Evolutionary conservation across 2,113 vertebrate genomes (phyloP).

Genomic region (Anolis sagrei): DNA sequence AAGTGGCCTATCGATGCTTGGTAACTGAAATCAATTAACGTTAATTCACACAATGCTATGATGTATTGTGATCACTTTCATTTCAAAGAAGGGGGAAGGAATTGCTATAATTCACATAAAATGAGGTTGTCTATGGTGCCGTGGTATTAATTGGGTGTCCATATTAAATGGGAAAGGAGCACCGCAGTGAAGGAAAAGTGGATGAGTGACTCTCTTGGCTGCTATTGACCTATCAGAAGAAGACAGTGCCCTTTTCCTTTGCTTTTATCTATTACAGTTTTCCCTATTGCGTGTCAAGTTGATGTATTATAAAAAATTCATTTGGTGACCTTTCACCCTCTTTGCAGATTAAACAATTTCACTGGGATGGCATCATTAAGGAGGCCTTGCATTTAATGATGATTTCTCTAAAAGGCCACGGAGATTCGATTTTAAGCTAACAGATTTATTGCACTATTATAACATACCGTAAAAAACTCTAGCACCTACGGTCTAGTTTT

Average conservation of each 20-base stretch:
- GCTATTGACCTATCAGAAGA: constrained; percentile 99
- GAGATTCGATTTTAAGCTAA: constrained; percentile 99
- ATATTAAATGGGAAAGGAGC: constrained; percentile 98
- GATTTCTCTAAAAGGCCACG: constrained; percentile 99
- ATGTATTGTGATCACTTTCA: constrained; percentile 88
- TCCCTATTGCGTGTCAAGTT: constrained; percentile 97
- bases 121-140: constrained; percentile 87
- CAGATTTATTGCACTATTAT: constrained; percentile 99
- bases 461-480: constrained; percentile 99
- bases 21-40: constrained; percentile 94
- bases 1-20: constrained; percentile 85
- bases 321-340: constrained; percentile 98
- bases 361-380: constrained; percentile 95
- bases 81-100: constrained; percentile 86
- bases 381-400: constrained; percentile 96
- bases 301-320: constrained; percentile 99
- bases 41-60: constrained; percentile 88
- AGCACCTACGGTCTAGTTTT: constrained; percentile 92
- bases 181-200: constrained; percentile 87
- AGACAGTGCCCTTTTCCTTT: constrained; percentile 97
- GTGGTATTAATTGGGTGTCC: constrained; percentile 98
- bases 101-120: constrained; percentile 96
- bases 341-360: constrained; percentile 98
- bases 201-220: constrained; percentile 98
- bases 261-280: constrained; percentile 95